These are phyloP conservation scores for Ceratosolen fusciceps DNA, from an alignment of 1,140 invertebrate genomes.

Conservation along the genomic window DNA sequence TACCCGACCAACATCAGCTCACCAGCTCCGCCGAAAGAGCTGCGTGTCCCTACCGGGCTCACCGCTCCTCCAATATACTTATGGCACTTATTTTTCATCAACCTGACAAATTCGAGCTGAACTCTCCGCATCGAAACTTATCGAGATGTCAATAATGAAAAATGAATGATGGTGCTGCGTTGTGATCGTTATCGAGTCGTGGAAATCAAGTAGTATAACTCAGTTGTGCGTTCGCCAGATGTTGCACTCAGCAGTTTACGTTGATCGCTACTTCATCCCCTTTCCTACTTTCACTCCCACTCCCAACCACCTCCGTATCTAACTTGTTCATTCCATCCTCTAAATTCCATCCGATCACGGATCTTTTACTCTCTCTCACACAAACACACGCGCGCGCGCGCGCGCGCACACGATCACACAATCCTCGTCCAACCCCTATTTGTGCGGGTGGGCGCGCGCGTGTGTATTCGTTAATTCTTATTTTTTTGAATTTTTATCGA, in stretches of 20 bases:
- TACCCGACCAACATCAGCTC: not conserved
- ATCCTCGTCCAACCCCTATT: too few relatives aligned
- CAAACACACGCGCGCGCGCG: too few relatives aligned
- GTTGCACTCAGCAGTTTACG: slow-evolving; percentile 1
- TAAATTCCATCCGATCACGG: too few relatives aligned
- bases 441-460: too few relatives aligned
- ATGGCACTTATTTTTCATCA: slow-evolving; percentile 25
- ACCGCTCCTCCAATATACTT: not conserved
- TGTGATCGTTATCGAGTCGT: slow-evolving; percentile 11
- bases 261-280: slow-evolving; percentile 4
- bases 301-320: not conserved
- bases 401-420: too few relatives aligned
- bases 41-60: not conserved
- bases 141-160: slow-evolving; percentile 17
- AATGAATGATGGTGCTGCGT: not conserved
- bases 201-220: slow-evolving; percentile 35
- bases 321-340: too few relatives aligned
- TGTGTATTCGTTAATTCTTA: too few relatives aligned
- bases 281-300: not conserved
- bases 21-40: not conserved
- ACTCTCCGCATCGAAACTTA: not conserved
- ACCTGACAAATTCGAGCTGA: slow-evolving; percentile 26
- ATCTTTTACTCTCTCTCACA: too few relatives aligned
- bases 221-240: slow-evolving; percentile 18
- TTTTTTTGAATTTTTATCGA: not conserved